Evolutionary conservation across 2,113 vertebrate species (phyloP).

Genomic region (Cichladusa arquata): DNA sequence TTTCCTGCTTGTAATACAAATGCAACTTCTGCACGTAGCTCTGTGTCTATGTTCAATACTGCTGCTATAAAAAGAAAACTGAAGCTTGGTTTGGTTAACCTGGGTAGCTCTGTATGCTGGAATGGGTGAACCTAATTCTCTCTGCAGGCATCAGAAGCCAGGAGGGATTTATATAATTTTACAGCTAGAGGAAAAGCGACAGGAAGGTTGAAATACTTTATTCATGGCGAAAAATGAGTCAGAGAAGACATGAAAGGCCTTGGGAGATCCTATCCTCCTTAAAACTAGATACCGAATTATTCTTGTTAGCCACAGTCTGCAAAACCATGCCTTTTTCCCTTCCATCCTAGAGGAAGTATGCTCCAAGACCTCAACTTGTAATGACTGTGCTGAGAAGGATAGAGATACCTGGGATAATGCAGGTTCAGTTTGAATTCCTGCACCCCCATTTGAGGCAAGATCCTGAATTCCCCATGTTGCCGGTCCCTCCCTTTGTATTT

Average conservation of each 20-base stretch:
- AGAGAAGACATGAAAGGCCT: neutral
- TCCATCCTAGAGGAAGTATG: neutral
- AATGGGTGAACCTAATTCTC: neutral
- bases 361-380: neutral
- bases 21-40: neutral
- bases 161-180: neutral
- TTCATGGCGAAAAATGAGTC: neutral
- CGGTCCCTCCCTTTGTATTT: neutral
- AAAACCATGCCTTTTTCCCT: neutral
- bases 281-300: neutral
- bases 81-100: neutral
- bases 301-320: neutral
- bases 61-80: neutral
- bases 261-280: neutral
- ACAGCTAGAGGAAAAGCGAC: neutral
- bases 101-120: neutral
- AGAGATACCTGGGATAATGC: fast-evolving
- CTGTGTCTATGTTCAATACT: neutral
- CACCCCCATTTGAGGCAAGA: neutral
- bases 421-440: neutral
- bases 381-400: neutral
- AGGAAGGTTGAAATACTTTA: neutral
- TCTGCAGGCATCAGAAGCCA: neutral
- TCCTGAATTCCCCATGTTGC: fast-evolving
- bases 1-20: neutral